Base-by-base conservation (phyloP, 2,888 invertebrate genomes). In the Ectemnius lituratus region DNA sequence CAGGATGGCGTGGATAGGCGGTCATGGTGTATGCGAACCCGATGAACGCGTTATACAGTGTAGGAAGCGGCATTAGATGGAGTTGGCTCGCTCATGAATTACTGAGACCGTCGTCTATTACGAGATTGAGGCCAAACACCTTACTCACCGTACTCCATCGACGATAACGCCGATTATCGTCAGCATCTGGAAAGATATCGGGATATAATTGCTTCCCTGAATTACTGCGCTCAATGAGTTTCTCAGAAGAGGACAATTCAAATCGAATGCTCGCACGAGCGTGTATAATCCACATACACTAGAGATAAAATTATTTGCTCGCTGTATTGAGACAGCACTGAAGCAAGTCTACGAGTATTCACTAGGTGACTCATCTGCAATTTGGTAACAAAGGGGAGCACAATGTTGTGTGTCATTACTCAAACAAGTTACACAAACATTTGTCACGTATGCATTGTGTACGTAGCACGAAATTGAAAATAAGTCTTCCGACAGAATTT, bases 71-170 rank as follows among this genome's bases (percentile, higher is more conserved):
- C 67, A 75, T 86, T 82, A 81, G 74, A 81, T 76, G 78, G 79
- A 79, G 78, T 75, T 78, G 73, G 79, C 76, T 75, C 76, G 63
- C 57, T 73, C 75, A 63, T 80, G 78, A 79, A 83, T 84, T 85
- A 82, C 81, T 75, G 75, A 80, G 79, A 76, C 74, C 79, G 61
- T 75, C 76, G 74, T 81, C 80, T 79, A 82, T 87, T 84, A 86
- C 75, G 69, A 83, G 80, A 84, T 87, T 73, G 72, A 67, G 81
- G 79, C 77, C 75, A 78, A 85, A 80, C 83, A 82, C 79, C 79
- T 84, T 73, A 70, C 62, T 60, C 76, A 67, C n/a, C 46, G 52
- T 23, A 16, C 66, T 70, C 64, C 56, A 62, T 64, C 63, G 60
- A 47, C 73, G 74, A 67, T 70, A 75, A 81, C 67, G 60, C 76